These are phyloP conservation scores for Mesocricetus auratus DNA, from an alignment of 2,113 vertebrate genomes.

Conservation along the genomic window DNA sequence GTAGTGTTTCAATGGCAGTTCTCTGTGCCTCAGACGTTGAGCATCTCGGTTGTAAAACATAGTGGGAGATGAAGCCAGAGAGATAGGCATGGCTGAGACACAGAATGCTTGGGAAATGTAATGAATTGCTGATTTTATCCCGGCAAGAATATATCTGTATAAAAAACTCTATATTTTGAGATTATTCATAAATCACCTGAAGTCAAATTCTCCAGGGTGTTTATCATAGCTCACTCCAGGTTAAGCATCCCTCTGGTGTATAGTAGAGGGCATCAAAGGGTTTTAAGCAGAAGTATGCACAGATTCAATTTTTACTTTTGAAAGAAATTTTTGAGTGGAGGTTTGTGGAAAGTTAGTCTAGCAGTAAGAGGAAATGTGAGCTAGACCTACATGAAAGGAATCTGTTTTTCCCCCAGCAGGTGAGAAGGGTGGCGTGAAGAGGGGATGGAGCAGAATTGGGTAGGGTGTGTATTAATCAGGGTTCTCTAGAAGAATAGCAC, in stretches of 20 bases:
- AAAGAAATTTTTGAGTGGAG: neutral
- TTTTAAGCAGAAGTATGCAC: neutral
- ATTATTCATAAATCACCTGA: neutral
- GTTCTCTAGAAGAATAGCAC: neutral
- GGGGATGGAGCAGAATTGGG: neutral
- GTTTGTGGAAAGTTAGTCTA: neutral
- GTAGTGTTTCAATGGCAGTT: neutral
- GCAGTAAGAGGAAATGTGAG: neutral
- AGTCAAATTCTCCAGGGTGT: neutral
- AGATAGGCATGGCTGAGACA: neutral
- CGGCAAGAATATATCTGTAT: neutral
- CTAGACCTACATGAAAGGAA: neutral
- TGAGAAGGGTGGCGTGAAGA: neutral
- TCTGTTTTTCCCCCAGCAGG: neutral
- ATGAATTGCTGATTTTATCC: neutral
- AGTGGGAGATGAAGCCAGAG: neutral
- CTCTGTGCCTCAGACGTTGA: neutral
- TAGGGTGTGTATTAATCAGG: neutral
- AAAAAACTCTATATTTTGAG: neutral
- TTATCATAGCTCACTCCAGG: neutral
- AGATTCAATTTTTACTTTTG: neutral
- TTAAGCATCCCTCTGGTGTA: neutral
- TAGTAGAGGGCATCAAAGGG: neutral
- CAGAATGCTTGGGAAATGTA: neutral
- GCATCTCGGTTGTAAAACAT: neutral